Evolutionary conservation across 2,113 vertebrate species (phyloP).

Genomic region (Brienomyrus longianalis): DNA sequence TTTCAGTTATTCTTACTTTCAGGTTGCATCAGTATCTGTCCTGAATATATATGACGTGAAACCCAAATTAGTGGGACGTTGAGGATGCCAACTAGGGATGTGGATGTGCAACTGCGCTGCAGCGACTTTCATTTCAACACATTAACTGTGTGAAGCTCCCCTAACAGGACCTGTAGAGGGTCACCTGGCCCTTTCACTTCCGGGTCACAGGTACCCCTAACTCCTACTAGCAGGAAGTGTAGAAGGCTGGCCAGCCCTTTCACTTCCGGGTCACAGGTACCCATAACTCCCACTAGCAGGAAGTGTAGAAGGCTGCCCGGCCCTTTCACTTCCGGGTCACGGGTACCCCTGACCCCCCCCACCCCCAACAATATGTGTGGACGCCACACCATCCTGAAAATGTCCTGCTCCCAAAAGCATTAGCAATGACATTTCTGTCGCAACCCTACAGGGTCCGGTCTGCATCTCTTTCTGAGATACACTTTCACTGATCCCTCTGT

Average conservation of each 20-base stretch:
- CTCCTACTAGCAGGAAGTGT: neutral
- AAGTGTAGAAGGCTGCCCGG: conserved; percentile 34
- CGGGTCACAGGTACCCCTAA: neutral
- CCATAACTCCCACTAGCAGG: neutral
- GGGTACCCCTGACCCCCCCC: neutral
- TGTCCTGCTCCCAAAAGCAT: neutral
- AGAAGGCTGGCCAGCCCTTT: conserved; percentile 43
- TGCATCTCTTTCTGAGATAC: neutral
- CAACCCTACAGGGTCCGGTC: neutral
- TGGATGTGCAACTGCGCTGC: neutral
- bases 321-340: conserved; percentile 38
- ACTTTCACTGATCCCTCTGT: conserved; percentile 10
- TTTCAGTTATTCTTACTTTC: neutral
- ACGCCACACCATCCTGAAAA: neutral
- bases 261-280: conserved; percentile 23
- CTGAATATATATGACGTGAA: neutral
- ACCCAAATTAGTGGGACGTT: neutral
- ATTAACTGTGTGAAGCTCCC: neutral
- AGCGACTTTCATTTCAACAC: conserved; percentile 7
- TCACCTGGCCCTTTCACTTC: conserved; percentile 44
- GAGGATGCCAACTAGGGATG: neutral
- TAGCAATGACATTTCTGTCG: neutral
- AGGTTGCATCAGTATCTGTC: neutral
- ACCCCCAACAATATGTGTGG: neutral
- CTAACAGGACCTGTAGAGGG: conserved; percentile 20